phyloP scores from a whole-genome alignment of 2,888 invertebrate genomes.

The Cheilosia soror region DNA sequence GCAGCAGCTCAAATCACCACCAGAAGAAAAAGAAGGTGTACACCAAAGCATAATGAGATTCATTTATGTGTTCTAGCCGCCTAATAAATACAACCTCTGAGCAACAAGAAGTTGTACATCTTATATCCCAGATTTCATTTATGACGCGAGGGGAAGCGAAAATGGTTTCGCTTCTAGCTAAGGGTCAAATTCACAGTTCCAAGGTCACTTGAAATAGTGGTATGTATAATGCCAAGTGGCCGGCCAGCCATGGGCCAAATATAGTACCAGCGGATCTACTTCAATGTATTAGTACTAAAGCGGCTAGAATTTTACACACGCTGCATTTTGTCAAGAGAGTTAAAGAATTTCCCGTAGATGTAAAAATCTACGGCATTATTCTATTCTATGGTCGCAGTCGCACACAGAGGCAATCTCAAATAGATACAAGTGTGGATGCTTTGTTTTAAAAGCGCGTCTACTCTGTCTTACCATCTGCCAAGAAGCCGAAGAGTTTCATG shows the following conservation, averaged over 20 bases:
- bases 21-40: constrained; percentile 13
- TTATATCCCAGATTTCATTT: constrained; percentile 39
- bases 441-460: constrained; percentile 34
- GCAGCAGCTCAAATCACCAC: constrained; percentile 38
- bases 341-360: constrained; percentile 46
- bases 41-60: constrained; percentile 43
- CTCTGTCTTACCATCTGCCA: background rate
- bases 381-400: constrained; percentile 14
- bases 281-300: too few relatives aligned
- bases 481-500: constrained; percentile 22
- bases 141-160: background rate
- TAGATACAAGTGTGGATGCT: constrained; percentile 11
- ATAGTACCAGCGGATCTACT: too few relatives aligned
- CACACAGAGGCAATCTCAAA: background rate
- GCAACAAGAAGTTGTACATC: background rate
- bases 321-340: constrained; percentile 4
- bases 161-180: constrained; percentile 34
- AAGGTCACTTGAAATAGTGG: constrained; percentile 47
- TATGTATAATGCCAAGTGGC: background rate
- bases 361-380: constrained; percentile 42
- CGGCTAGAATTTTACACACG: background rate
- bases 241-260: background rate
- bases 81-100: constrained; percentile 26
- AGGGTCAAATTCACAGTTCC: constrained; percentile 39
- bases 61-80: constrained; percentile 41